Evolutionary conservation across 2,888 invertebrate species (phyloP), one percentile per base, ranked within the genome.

Genomic region (Lycophotia porphyrea): DNA sequence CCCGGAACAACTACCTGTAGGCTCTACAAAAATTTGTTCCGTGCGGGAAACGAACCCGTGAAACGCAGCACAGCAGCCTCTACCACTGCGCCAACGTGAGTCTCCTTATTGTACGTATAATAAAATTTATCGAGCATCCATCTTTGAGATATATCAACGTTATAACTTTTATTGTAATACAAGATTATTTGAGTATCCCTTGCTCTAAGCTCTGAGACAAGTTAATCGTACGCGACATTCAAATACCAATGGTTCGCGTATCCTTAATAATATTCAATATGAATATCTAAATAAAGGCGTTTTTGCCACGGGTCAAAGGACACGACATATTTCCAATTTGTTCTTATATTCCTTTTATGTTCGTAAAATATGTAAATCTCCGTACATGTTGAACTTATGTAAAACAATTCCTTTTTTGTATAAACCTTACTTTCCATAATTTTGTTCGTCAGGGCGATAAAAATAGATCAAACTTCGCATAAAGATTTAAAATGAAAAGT

Each of bases 251-350:
- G 58, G 31, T 34, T 70, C 44, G 2, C 42, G 42, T 21, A 66
- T 64, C 58, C 42, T 49, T 61, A 82, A 31, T 71, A 77, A 71
- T 78, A 44, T 44, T 47, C 58, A 42, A 69, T 58, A 49, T 55
- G 61, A 72, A 69, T 73, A 64, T 31, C 8, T 39, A 58, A 71
- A 76, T 80, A 82, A 49, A 60, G 36, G 24, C 44, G 31, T 47
- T 76, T 70, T 49, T 58, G 60, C 52, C 60, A 71, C 47, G 68
- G 63, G 31, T 76, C 81, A 84, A 70, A 74, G 63, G 36, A 67
- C 64, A 49, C 52, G 49, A 69, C 13, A 52, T 39, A 36, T 68
- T 49, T 55, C n/a, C 42, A 65, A 73, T 77, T 64, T 39, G 15
- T 74, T 61, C 27, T 55, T 49, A 18, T 60, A 34, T 64, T 47